These are phyloP conservation scores for Dicerorhinus sumatrensis DNA, from an alignment of 2,113 vertebrate species.

Conservation along the genomic window DNA sequence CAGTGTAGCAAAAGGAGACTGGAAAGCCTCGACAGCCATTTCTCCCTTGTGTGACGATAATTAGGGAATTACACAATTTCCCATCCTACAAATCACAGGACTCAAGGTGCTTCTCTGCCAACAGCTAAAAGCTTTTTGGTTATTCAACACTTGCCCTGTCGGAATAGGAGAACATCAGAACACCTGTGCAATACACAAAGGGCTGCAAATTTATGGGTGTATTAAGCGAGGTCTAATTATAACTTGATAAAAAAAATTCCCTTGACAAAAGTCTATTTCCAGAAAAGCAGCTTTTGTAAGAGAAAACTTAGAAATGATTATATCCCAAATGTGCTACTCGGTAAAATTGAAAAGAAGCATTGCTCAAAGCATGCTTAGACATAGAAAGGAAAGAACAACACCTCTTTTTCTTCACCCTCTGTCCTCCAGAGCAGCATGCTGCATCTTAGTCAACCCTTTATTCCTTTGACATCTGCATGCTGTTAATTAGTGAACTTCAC, in stretches of 20 bases:
- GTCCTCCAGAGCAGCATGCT: background rate
- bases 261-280: constrained; percentile 55
- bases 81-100: constrained; percentile 7
- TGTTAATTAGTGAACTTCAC: constrained; percentile 1
- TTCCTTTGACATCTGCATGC: constrained; percentile 31
- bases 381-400: background rate
- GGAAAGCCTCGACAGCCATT: background rate
- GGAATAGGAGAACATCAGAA: constrained; percentile 15
- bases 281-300: constrained; percentile 57
- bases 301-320: constrained; percentile 55
- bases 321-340: background rate
- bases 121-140: background rate
- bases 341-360: constrained; percentile 11
- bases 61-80: background rate
- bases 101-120: background rate
- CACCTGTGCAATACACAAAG: constrained; percentile 49
- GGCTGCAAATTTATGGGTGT: background rate
- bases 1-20: background rate
- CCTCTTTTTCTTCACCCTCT: background rate
- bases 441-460: background rate
- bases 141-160: background rate
- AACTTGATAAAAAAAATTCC: constrained; percentile 25
- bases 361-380: background rate
- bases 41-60: background rate
- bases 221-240: constrained; percentile 70